phyloP scores from a whole-genome alignment of 2,113 vertebrate genomes.

The Tenebrosternarchus preto region DNA sequence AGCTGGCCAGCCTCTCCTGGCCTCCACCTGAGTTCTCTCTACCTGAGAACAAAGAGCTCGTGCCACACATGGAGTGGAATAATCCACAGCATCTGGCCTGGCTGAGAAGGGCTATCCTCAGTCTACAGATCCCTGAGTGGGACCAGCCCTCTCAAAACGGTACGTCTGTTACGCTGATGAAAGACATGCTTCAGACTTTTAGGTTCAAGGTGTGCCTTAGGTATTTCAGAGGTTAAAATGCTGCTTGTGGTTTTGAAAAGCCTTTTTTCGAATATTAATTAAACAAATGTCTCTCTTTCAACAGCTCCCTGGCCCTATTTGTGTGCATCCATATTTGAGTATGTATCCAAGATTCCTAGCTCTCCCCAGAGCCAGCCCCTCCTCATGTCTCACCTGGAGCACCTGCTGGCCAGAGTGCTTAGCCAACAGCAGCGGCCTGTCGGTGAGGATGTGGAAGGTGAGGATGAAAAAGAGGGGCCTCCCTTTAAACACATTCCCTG shows the following conservation, averaged over 20 bases:
- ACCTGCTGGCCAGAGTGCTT: constrained; percentile 78
- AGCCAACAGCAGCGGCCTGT: constrained; percentile 5
- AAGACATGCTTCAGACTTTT: not conserved
- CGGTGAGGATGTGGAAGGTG: constrained; percentile 49
- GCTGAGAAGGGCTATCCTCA: constrained; percentile 82
- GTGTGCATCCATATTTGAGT: constrained; percentile 78
- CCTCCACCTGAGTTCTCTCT: constrained; percentile 83
- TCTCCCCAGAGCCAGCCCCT: constrained; percentile 78
- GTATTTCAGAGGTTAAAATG: not conserved
- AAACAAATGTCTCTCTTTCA: constrained; percentile 5
- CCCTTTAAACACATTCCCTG: constrained; percentile 80
- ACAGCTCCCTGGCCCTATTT: constrained; percentile 85
- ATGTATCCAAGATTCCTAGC: constrained; percentile 79
- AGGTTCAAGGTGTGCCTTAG: not conserved
- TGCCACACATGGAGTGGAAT: constrained; percentile 90
- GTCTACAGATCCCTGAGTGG: constrained; percentile 86
- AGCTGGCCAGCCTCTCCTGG: constrained; percentile 84
- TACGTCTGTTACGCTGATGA: constrained; percentile 8
- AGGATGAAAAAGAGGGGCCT: constrained; percentile 46
- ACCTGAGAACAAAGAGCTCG: constrained; percentile 69
- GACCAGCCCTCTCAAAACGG: constrained; percentile 75
- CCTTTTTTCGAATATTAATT: constrained; percentile 6
- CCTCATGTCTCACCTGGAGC: constrained; percentile 86
- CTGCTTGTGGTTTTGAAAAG: not conserved
- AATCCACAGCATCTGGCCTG: constrained; percentile 79